Percentiles rank a stretch among this genome's conserved stretches.
These are phyloP conservation scores for Drosophila kanekoi DNA, from an alignment of 2,888 invertebrate genomes.

Conservation along the genomic window DNA sequence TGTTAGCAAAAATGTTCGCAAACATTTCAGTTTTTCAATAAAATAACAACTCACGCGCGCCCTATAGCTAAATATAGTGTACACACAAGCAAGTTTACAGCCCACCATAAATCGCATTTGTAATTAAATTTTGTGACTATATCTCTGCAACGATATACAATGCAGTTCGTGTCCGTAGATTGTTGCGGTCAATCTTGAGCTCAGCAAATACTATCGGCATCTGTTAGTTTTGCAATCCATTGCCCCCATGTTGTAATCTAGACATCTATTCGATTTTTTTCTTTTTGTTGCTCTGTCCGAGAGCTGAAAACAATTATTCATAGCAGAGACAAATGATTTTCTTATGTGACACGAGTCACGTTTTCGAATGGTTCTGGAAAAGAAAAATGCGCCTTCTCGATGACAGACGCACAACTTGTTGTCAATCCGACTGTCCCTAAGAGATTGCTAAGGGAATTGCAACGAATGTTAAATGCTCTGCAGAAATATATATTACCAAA, in stretches of 20 bases:
- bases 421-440: neutral
- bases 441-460: neutral
- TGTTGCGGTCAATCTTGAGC: constrained; percentile 11
- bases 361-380: constrained; percentile 22
- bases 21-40: constrained; percentile 24
- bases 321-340: constrained; percentile 59
- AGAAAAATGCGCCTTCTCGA: constrained; percentile 9
- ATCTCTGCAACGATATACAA: constrained; percentile 11
- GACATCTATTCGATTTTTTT: constrained; percentile 5
- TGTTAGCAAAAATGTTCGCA: constrained; percentile 16
- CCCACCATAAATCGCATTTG: constrained; percentile 38
- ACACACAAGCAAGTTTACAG: constrained; percentile 35
- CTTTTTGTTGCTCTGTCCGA: constrained; percentile 1
- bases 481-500: too few relatives aligned
- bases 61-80: constrained; percentile 36
- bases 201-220: constrained; percentile 12
- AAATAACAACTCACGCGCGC: constrained; percentile 10
- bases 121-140: constrained; percentile 37
- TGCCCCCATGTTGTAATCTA: constrained; percentile 9
- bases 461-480: constrained; percentile 2
- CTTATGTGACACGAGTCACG: constrained; percentile 44
- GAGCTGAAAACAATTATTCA: constrained; percentile 26
- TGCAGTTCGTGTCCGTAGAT: constrained; percentile 1
- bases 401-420: constrained; percentile 39
- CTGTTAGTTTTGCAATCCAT: neutral